Evolutionary conservation across 2,797 vertebrate species (phyloP).

Genomic region (Pelodytes ibericus): DNA sequence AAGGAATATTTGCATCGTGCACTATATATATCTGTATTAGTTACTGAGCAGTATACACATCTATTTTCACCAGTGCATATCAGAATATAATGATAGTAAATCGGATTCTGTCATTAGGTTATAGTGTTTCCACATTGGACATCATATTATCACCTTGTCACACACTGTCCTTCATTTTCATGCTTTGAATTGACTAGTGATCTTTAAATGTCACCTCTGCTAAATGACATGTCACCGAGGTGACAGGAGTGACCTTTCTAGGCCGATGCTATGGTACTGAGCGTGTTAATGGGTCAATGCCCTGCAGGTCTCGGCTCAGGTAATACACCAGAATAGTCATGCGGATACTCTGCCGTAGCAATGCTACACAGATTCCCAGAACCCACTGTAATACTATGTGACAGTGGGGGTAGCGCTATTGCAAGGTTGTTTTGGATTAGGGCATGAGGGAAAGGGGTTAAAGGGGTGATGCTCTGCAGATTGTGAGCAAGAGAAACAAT

Average conservation of each 20-base stretch:
- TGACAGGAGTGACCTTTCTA: conserved; percentile 49
- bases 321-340: conserved; percentile 5
- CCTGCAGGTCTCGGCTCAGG: conserved; percentile 8
- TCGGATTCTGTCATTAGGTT: not conserved
- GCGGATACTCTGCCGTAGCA: too few species aligned
- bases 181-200: conserved; percentile 38
- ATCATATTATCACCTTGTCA: conserved; percentile 37
- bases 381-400: too few species aligned
- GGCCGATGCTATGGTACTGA: conserved; percentile 9
- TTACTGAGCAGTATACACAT: not conserved
- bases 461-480: too few species aligned
- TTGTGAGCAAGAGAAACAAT: too few species aligned
- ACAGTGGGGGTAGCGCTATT: too few species aligned
- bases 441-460: not conserved
- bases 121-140: conserved; percentile 9
- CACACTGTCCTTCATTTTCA: conserved; percentile 39
- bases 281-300: conserved; percentile 26
- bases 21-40: not conserved
- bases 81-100: not conserved
- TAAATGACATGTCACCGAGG: conserved; percentile 44
- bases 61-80: too few species aligned
- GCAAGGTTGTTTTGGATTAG: too few species aligned
- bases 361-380: too few species aligned
- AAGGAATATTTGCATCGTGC: too few species aligned
- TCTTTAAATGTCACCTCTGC: conserved; percentile 51